Base-by-base conservation (phyloP, 2,113 vertebrate genomes). In the Archilochus colubris region DNA sequence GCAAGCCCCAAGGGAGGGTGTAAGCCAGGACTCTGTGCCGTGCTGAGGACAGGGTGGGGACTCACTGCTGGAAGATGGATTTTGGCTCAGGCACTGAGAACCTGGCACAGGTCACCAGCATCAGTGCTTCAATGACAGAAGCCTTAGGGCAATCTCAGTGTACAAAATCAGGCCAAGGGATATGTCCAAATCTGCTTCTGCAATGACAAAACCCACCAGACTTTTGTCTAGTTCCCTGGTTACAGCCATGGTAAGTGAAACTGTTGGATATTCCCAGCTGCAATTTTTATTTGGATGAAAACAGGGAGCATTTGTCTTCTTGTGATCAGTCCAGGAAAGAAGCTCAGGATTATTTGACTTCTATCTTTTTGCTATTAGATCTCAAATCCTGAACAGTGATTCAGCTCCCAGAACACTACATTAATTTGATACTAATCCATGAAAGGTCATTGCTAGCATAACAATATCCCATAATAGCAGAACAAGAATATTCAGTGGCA, bases 361-460 rank as follows among this genome's bases (percentile, higher is more conserved):
- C 36, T 15, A n/a, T 69, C 1, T 72, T 66, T 84, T 61, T 66
- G 30, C 59, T 85, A 23, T 85, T 62, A 79, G 51, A 84, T 79
- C 15, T 9, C 12, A 80, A 86, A 76, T 57, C 55, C 70, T 2
- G 8, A 76, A 72, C 12, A 66, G 59, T 40, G 59, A 69, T 80
- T 94, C 70, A 88, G 63, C 79, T 92, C 77, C 62, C 69, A 82
- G 77, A 72, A 61, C 80, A 31, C 36, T 50, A 28, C 30, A 21
- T 10, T 90, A 76, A 88, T 92, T 87, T 80, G 75, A 48, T 83
- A 67, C 30, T 70, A 86, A 89, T 74, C 55, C 2, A 1, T 48
- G 79, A 93, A 93, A 95, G 91, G 89, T 96, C 93, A 91, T 13
- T 70, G 63, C 51, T 93, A 57, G 67, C 46, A n/a, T 76, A 94